Evolutionary conservation across 2,797 vertebrate species (phyloP).

Genomic region (Microctenopoma lineatum): DNA sequence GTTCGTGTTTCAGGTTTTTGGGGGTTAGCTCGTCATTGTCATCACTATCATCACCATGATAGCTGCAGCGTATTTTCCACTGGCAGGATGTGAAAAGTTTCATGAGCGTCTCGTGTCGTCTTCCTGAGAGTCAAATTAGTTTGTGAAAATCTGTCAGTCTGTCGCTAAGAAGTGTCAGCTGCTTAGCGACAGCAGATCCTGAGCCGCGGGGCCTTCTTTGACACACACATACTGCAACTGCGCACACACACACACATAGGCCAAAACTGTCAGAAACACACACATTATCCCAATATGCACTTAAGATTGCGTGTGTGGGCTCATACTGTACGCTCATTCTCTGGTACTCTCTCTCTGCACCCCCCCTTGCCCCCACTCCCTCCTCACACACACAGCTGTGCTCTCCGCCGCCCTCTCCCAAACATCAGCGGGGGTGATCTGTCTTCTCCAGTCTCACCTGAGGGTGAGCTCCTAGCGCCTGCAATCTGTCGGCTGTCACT

Average conservation of each 20-base stretch:
- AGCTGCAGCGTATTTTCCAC: constrained; percentile 20
- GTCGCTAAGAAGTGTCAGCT: constrained; percentile 77
- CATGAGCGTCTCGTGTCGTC: constrained; percentile 48
- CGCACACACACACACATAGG: constrained; percentile 12
- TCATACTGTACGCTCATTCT: constrained; percentile 17
- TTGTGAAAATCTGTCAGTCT: constrained; percentile 74
- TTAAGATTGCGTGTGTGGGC: constrained; percentile 24
- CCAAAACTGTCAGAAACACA: constrained; percentile 34
- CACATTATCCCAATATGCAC: not conserved
- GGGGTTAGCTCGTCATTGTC: not conserved
- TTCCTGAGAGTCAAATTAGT: constrained; percentile 72
- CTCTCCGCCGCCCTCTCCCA: constrained; percentile 48
- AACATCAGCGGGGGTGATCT: constrained; percentile 72
- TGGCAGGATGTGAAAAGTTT: constrained; percentile 60
- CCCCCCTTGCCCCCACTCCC: no score
- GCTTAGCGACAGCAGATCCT: constrained; percentile 79
- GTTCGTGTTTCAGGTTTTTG: not conserved
- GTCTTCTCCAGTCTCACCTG: constrained; percentile 72
- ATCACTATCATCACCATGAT: constrained; percentile 6
- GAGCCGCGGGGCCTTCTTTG: constrained; percentile 68
- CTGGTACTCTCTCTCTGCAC: constrained; percentile 2
- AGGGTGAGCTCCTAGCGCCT: constrained; percentile 63
- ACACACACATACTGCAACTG: constrained; percentile 40
- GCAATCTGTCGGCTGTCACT: constrained; percentile 80
- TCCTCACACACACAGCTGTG: constrained; percentile 65